A percentile compares a stretch with the other conserved stretches of the same genome.
phyloP scores from a whole-genome alignment of 1,140 invertebrate species.

The Drosophila busckii region DNA sequence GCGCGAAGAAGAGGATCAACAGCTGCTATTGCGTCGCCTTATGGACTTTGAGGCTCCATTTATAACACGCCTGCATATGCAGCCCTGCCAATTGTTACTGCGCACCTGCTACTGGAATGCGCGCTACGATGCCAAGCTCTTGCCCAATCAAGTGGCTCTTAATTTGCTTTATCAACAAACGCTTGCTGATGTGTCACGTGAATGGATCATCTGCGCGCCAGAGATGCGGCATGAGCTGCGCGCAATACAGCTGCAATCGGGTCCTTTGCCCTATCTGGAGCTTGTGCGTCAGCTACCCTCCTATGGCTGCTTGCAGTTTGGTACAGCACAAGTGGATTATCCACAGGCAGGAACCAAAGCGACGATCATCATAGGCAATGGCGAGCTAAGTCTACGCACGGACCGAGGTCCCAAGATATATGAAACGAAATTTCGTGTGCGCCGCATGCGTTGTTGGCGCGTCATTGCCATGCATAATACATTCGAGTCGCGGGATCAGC shows the following conservation, averaged over 20 bases:
- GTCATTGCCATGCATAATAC: constrained; percentile 93
- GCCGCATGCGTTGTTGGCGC: constrained; percentile 96
- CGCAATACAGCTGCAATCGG: constrained; percentile 85
- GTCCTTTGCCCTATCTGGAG: constrained; percentile 92
- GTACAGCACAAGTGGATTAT: constrained; percentile 82
- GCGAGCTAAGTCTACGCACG: constrained; percentile 86
- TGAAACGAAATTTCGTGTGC: constrained; percentile 94
- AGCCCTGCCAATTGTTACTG: constrained; percentile 85
- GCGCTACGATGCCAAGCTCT: constrained; percentile 88
- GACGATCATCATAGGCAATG: constrained; percentile 86
- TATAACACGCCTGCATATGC: constrained; percentile 86
- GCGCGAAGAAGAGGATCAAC: constrained; percentile 86
- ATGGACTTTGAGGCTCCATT: constrained; percentile 98
- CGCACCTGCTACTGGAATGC: constrained; percentile 95
- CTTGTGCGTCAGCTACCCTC: constrained; percentile 89
- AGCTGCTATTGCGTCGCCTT: constrained; percentile 89
- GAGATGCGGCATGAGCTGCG: constrained; percentile 86
- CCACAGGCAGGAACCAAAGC: constrained; percentile 84
- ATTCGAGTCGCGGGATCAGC: constrained; percentile 56
- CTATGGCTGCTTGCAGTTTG: constrained; percentile 90
- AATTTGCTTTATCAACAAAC: constrained; percentile 94
- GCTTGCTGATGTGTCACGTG: constrained; percentile 89
- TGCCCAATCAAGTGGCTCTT: constrained; percentile 88
- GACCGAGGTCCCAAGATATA: constrained; percentile 80
- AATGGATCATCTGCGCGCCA: constrained; percentile 88